Evolutionary conservation across 2,797 vertebrate genomes (phyloP), one percentile per base, ranked within the genome.

Genomic region (Peromyscus melanophrys): DNA sequence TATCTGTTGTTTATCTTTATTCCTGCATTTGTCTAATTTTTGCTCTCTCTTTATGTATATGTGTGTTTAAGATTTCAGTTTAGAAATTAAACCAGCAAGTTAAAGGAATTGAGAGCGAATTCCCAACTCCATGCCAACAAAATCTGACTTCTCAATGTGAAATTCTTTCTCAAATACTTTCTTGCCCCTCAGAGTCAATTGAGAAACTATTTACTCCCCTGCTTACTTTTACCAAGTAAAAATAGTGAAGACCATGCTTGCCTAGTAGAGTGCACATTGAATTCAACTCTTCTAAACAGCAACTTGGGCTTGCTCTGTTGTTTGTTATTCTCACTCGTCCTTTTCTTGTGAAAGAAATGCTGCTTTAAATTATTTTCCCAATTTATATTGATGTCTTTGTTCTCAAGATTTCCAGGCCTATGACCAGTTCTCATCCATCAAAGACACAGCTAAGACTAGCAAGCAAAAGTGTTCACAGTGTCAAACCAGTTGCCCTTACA

Each of bases 331-430:
- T 89, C 25, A 40, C 12, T 12, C 55, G 37, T 65, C 6, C 21
- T 81, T 37, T 95, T 6, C 23, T 61, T 88, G 92, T 82, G 34
- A 93, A 97, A 86, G 4, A 90, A 92, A 90, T 80, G 23, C 16
- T 94, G 76, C 65, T 86, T 81, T 73, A 92, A 87, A 94, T 87
- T 96, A 89, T 92, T 90, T 94, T 91, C 85, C 23, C 23, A 75
- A 76, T 92, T 95, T 92, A 34, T 78, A 89, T 59, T 86, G 86
- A 23, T 86, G 16, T 71, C 31, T 78, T 87, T 90, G 40, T 87
- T 78, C 6, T 34, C 23, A 78, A 88, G n/a, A 63, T 63, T 85
- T 89, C 27, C 49, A n/a, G 34, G 14, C 52, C 34, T 46, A 49
- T 46, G 46, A 81, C 46, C 93, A 61, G 21, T 67, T 88, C 65